These are phyloP conservation scores for Anguilla japonica DNA, from an alignment of 2,113 vertebrate genomes.

Conservation along the genomic window DNA sequence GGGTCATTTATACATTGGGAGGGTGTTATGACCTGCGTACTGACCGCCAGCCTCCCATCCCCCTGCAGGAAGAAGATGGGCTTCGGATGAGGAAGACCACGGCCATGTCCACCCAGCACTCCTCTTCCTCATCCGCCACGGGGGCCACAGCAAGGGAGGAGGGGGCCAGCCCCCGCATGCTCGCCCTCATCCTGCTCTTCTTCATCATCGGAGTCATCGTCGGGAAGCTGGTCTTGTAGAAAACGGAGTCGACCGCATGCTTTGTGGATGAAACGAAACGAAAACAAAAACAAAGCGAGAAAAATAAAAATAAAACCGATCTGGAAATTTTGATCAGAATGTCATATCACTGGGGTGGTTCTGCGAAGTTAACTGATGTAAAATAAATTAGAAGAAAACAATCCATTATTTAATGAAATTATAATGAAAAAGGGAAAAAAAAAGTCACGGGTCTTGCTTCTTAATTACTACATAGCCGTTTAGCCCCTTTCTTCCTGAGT, in stretches of 20 bases:
- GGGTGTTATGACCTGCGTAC: neutral
- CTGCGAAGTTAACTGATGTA: constrained; percentile 84
- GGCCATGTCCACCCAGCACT: constrained; percentile 77
- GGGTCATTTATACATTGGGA: neutral
- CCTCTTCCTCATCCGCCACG: constrained; percentile 58
- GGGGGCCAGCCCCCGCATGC: constrained; percentile 80
- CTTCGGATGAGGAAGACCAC: constrained; percentile 88
- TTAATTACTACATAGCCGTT: constrained; percentile 73
- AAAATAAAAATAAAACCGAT: constrained; percentile 50
- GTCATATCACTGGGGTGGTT: constrained; percentile 78
- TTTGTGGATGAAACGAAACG: constrained; percentile 46
- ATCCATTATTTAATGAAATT: constrained; percentile 44
- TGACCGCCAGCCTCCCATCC: neutral
- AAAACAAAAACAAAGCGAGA: constrained; percentile 44
- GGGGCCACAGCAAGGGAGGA: constrained; percentile 80
- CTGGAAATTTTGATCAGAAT: constrained; percentile 74
- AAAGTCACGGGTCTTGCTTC: constrained; percentile 86
- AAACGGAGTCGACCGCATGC: constrained; percentile 71
- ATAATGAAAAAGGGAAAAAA: constrained; percentile 40
- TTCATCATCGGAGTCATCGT: constrained; percentile 91
- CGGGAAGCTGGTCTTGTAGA: constrained; percentile 96
- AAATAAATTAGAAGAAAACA: constrained; percentile 37
- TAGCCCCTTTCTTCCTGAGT: constrained; percentile 57
- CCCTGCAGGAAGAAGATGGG: constrained; percentile 86
- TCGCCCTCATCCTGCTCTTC: constrained; percentile 89